Conservation (phyloP, 2,888 invertebrate species). For the Polymixis flavicincta region DNA sequence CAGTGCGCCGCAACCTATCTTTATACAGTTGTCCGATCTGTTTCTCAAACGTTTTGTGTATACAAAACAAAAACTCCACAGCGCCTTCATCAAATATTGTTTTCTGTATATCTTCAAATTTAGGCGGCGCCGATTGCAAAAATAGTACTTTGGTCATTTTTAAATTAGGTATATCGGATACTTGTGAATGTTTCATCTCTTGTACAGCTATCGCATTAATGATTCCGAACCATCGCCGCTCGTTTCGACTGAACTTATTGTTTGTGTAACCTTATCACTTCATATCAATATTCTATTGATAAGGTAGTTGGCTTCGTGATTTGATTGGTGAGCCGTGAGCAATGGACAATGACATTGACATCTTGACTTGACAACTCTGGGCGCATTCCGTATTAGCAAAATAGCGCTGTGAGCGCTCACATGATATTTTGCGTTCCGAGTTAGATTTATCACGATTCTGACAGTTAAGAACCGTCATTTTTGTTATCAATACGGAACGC, state of each 20-base stretch:
- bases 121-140: conserved; percentile 88
- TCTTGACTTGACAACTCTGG: too few species aligned
- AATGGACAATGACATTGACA: background rate
- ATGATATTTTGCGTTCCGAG: too few species aligned
- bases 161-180: background rate
- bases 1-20: conserved; percentile 80
- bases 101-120: conserved; percentile 89
- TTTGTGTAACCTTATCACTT: conserved; percentile 42
- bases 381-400: too few species aligned
- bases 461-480: too few species aligned
- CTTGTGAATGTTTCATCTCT: conserved; percentile 19
- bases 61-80: conserved; percentile 89
- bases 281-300: conserved; percentile 20
- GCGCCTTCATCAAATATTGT: conserved; percentile 90
- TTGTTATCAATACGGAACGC: too few species aligned
- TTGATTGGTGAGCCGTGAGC: background rate
- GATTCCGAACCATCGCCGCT: conserved; percentile 7
- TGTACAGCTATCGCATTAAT: conserved; percentile 17
- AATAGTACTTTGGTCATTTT: conserved; percentile 79
- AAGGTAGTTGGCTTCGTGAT: background rate
- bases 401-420: too few species aligned
- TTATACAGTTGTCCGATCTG: conserved; percentile 87
- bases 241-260: conserved; percentile 33
- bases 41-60: conserved; percentile 87
- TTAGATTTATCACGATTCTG: too few species aligned